Evolutionary conservation across 2,113 vertebrate genomes (phyloP).

Genomic region (Psittacus erithacus): DNA sequence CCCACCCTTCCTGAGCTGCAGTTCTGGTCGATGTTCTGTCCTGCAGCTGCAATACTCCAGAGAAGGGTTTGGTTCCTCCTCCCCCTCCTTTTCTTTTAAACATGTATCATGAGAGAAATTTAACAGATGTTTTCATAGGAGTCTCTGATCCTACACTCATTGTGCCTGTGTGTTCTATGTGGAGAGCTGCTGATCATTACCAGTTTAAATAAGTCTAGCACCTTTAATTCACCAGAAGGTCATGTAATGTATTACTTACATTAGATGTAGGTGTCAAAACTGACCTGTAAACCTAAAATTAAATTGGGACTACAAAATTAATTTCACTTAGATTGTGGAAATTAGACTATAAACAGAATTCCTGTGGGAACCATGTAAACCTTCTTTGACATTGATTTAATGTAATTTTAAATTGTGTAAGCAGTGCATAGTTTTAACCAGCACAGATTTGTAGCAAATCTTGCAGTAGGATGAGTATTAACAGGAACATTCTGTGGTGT

Average conservation of each 20-base stretch:
- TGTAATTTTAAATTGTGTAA: constrained; percentile 26
- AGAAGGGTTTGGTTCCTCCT: background rate
- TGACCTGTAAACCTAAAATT: constrained; percentile 56
- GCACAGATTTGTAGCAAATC: background rate
- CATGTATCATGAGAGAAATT: background rate
- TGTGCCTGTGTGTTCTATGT: background rate
- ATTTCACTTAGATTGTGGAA: constrained; percentile 32
- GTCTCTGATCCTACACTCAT: background rate
- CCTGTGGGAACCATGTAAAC: background rate
- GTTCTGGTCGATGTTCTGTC: background rate
- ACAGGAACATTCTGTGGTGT: background rate
- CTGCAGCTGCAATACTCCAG: background rate
- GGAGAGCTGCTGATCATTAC: background rate
- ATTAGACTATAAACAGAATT: constrained; percentile 42
- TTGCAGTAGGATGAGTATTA: background rate
- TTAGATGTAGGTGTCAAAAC: constrained; percentile 10
- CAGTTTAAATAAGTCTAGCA: background rate
- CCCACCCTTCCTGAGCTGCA: constrained; percentile 59
- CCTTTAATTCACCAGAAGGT: constrained; percentile 15
- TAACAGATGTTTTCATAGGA: background rate
- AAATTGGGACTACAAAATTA: constrained; percentile 43
- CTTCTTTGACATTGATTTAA: constrained; percentile 38
- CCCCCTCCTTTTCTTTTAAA: background rate
- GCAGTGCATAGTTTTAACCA: background rate
- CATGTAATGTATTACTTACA: constrained; percentile 12